These are phyloP conservation scores for Rallus limicola DNA, from an alignment of 2,113 vertebrate species.

Conservation along the genomic window DNA sequence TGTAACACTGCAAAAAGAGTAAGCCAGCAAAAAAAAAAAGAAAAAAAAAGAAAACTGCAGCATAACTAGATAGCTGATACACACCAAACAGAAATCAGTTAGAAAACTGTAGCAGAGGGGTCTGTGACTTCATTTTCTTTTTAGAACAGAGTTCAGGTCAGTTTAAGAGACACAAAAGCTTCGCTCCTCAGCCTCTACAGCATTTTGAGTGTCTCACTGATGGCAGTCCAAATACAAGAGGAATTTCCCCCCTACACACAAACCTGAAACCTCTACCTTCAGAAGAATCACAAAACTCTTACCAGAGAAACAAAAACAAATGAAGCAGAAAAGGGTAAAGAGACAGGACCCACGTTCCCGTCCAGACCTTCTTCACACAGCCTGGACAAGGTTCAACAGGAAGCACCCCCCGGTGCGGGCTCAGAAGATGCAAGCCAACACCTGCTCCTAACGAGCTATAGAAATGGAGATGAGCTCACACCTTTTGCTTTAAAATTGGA, in stretches of 20 bases:
- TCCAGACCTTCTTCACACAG: background rate
- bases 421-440: background rate
- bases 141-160: background rate
- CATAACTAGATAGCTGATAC: background rate
- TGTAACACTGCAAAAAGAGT: background rate
- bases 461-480: rapidly evolving
- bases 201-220: background rate
- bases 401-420: background rate
- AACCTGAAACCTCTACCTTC: background rate
- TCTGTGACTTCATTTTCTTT: background rate
- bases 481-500: rapidly evolving
- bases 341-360: rapidly evolving
- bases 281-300: background rate
- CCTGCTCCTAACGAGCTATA: background rate
- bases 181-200: background rate
- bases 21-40: background rate
- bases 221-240: background rate
- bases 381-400: background rate
- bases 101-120: background rate
- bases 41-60: background rate
- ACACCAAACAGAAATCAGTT: background rate
- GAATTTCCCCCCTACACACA: background rate
- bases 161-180: background rate
- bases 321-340: rapidly evolving
- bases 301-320: background rate